Percentiles rank a stretch among this genome's conserved stretches.
Evolutionary conservation across 2,797 vertebrate genomes (phyloP).

Genomic region (Sphenopsis melanotis): DNA sequence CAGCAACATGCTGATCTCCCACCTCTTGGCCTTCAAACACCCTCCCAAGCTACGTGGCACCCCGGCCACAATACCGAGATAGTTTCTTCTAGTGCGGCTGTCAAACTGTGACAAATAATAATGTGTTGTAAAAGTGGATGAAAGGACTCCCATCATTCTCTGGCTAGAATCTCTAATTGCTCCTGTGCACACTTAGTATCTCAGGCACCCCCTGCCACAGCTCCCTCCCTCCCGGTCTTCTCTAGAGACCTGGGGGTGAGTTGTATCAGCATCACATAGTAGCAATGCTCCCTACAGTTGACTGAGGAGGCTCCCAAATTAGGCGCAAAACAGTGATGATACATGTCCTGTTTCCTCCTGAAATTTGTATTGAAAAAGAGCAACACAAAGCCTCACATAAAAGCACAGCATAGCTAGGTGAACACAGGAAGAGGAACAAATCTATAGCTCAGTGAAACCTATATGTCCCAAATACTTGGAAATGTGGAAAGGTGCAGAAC

Average conservation of each 20-base stretch:
- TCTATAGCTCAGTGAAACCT: background rate
- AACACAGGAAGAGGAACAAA: background rate
- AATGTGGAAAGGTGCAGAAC: background rate
- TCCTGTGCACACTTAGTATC: rapidly evolving
- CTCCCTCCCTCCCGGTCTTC: background rate
- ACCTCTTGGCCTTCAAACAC: background rate
- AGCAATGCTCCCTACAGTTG: background rate
- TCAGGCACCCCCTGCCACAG: background rate
- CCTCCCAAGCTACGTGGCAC: rapidly evolving
- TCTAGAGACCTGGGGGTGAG: background rate
- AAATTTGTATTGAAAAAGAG: background rate
- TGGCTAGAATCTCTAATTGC: background rate
- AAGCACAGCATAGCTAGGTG: background rate
- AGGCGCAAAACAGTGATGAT: background rate
- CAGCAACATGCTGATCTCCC: background rate
- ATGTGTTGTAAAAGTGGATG: background rate
- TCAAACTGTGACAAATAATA: background rate
- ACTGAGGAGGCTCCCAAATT: background rate
- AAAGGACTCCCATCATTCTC: background rate
- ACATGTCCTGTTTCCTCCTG: background rate
- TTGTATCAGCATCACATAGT: background rate
- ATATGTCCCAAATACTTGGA: background rate
- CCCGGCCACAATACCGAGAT: rapidly evolving
- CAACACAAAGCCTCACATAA: background rate
- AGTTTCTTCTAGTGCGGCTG: background rate